Percentiles rank a stretch among this genome's conserved stretches.
These are phyloP conservation scores for Cremastinae sp. DNA, from an alignment of 2,888 invertebrate species.

Conservation along the genomic window DNA sequence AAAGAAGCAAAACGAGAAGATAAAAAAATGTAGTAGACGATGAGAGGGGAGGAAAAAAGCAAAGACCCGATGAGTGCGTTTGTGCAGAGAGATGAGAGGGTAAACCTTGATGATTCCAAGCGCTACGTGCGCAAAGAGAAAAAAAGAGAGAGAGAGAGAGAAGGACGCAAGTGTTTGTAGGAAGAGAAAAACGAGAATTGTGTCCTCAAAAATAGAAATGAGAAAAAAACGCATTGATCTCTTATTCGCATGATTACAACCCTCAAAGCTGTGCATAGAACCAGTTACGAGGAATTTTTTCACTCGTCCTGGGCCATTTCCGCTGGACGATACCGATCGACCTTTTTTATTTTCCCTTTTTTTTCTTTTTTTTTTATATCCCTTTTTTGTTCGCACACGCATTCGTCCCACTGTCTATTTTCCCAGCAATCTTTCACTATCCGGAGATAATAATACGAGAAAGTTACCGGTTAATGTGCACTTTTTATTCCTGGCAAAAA, in stretches of 20 bases:
- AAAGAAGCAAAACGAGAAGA: slow-evolving; percentile 30
- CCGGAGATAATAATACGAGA: neutral
- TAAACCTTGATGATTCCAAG: slow-evolving; percentile 41
- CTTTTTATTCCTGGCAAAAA: slow-evolving; percentile 20
- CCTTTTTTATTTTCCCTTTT: slow-evolving; percentile 32
- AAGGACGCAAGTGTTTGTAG: slow-evolving; percentile 27
- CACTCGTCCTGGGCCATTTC: neutral
- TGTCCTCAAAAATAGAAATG: slow-evolving; percentile 11
- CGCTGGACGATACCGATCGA: slow-evolving; percentile 38
- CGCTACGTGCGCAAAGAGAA: slow-evolving; percentile 20
- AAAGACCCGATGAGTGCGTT: slow-evolving; percentile 50
- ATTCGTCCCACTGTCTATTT: neutral
- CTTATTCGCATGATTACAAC: slow-evolving; percentile 50
- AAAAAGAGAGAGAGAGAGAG: slow-evolving; percentile 39
- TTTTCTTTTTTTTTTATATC: neutral
- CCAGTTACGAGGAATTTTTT: slow-evolving; percentile 12
- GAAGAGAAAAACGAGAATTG: slow-evolving; percentile 13
- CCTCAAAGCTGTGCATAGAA: slow-evolving; percentile 10
- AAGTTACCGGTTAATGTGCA: slow-evolving; percentile 35
- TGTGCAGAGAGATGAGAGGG: slow-evolving; percentile 48
- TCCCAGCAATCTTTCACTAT: slow-evolving; percentile 22
- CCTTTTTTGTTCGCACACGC: neutral
- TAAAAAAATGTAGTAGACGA: slow-evolving; percentile 10
- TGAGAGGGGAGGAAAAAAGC: slow-evolving; percentile 32
- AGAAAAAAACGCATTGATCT: slow-evolving; percentile 42